Conservation (phyloP, 2,113 vertebrate species). For the Cyprinodon tularosa region DNA sequence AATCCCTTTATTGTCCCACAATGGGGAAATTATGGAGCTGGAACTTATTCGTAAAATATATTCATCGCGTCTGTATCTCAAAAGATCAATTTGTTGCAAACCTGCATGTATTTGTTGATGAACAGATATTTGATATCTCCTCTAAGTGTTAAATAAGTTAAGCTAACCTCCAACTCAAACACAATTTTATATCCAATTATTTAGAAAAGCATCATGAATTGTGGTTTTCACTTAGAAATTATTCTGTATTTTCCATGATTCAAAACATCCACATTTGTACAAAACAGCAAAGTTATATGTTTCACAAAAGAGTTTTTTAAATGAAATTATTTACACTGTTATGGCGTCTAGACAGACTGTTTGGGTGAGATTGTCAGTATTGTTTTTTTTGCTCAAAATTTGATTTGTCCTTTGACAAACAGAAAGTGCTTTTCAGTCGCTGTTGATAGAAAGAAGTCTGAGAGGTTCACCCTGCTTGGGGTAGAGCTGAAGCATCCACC, state of each 20-base stretch:
- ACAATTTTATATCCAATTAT: not conserved
- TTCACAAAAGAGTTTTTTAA: not conserved
- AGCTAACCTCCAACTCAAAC: not conserved
- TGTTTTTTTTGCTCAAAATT: constrained; percentile 27
- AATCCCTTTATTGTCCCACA: no score
- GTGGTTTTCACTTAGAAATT: no score
- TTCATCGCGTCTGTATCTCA: not conserved
- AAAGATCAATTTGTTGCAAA: not conserved
- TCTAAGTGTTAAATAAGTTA: constrained; percentile 25
- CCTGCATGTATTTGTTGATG: constrained; percentile 13
- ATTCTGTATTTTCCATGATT: not conserved
- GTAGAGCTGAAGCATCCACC: constrained; percentile 35
- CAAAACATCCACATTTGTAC: no score
- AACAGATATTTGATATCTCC: constrained; percentile 37
- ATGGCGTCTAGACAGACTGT: not conserved
- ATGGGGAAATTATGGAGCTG: no score
- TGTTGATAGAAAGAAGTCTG: constrained; percentile 15
- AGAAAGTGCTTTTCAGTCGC: constrained; percentile 11
- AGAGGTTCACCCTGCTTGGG: constrained; percentile 15
- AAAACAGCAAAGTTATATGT: no score
- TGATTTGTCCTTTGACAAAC: constrained; percentile 9
- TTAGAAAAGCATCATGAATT: not conserved
- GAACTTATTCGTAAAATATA: not conserved
- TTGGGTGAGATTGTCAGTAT: not conserved
- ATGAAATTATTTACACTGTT: not conserved